Evolutionary conservation across 1,140 invertebrate species (phyloP).

Genomic region (Gonatopus flavifemur): DNA sequence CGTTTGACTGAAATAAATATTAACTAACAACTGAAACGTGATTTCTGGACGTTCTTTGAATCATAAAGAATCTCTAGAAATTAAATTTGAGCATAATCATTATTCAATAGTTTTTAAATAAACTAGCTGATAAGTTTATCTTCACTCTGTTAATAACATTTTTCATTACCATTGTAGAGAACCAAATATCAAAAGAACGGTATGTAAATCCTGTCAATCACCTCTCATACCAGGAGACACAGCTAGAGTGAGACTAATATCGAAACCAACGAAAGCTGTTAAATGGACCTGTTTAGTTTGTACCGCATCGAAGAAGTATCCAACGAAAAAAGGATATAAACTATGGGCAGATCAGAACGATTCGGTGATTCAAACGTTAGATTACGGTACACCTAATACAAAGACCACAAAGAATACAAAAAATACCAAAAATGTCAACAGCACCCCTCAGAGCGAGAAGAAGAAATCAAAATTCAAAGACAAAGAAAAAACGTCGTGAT

Average conservation of each 20-base stretch:
- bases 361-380: slow-evolving; percentile 37
- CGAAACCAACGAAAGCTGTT: slow-evolving; percentile 44
- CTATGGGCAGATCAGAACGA: slow-evolving; percentile 45
- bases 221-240: slow-evolving; percentile 53
- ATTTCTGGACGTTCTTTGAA: slow-evolving; percentile 1
- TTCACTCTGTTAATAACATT: slow-evolving; percentile 1
- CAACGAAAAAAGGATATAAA: slow-evolving; percentile 39
- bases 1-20: too few species aligned
- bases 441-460: background rate
- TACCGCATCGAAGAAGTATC: slow-evolving; percentile 35
- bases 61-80: slow-evolving; percentile 8
- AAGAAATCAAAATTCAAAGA: background rate
- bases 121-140: background rate
- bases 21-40: background rate
- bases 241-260: slow-evolving; percentile 43
- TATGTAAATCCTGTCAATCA: slow-evolving; percentile 50
- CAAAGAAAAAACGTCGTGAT: slow-evolving; percentile 4
- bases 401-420: background rate
- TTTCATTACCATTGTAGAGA: slow-evolving; percentile 33
- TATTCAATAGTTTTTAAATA: background rate
- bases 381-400: slow-evolving; percentile 37
- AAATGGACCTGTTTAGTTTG: slow-evolving; percentile 47
- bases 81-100: background rate
- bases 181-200: slow-evolving; percentile 45
- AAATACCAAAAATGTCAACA: background rate